Conservation (phyloP, 2,113 vertebrate genomes). For the Elachura formosa region DNA sequence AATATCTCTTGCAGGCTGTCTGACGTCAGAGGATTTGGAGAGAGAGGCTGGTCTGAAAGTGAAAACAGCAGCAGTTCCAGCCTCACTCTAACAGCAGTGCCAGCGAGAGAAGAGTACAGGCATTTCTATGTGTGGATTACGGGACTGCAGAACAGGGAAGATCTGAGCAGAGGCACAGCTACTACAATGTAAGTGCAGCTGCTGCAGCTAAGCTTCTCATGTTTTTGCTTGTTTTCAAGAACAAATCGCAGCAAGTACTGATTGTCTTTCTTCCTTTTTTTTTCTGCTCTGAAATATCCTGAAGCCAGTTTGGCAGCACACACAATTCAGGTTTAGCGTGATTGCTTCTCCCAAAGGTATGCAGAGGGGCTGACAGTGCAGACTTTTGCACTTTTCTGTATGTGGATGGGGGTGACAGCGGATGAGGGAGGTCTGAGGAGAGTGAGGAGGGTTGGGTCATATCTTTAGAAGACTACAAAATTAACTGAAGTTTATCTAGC, state of each 20-base stretch:
- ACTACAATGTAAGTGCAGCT: constrained; percentile 55
- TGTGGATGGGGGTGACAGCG: background rate
- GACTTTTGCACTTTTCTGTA: background rate
- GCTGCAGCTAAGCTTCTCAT: background rate
- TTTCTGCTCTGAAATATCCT: background rate
- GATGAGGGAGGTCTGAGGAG: background rate
- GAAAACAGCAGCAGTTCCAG: constrained; percentile 59
- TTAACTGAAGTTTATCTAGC: constrained; percentile 4
- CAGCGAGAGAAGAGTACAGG: background rate
- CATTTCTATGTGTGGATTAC: constrained; percentile 44
- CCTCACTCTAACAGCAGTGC: background rate
- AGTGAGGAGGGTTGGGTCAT: background rate
- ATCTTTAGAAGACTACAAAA: constrained; percentile 20
- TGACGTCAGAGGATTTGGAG: constrained; percentile 72
- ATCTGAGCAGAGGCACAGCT: background rate
- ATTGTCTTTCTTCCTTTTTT: background rate
- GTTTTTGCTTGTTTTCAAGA: background rate
- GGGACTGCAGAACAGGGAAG: constrained; percentile 18
- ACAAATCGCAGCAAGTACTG: background rate
- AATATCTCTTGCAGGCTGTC: constrained; percentile 65
- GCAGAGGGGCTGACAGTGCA: background rate
- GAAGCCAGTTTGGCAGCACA: background rate
- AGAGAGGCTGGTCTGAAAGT: constrained; percentile 58
- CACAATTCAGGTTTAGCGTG: background rate
- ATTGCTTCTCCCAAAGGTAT: constrained; percentile 18